A percentile compares a stretch with the other conserved stretches of the same genome.
Evolutionary conservation across 2,888 invertebrate species (phyloP).

Genomic region (Amiota communis): DNA sequence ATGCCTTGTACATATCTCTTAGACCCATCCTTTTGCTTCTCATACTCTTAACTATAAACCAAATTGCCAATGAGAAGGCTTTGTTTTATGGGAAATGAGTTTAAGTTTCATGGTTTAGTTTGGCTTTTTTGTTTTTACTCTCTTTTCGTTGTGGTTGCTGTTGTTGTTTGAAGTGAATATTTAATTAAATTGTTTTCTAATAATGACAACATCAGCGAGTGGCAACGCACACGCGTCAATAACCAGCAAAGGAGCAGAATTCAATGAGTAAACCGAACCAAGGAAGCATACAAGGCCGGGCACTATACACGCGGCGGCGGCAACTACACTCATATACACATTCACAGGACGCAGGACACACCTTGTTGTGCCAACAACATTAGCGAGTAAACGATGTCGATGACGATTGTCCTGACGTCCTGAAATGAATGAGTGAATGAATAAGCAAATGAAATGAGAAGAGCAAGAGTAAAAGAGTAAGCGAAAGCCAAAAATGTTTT

Average conservation of each 20-base stretch:
- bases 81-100: conserved; percentile 53
- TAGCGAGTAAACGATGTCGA: conserved; percentile 47
- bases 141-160: conserved; percentile 15
- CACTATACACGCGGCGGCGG: conserved; percentile 34
- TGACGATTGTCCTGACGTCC: conserved; percentile 32
- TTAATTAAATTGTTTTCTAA: conserved; percentile 72
- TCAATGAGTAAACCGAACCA: too few relatives aligned
- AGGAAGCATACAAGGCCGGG: conserved; percentile 26
- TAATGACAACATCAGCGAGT: conserved; percentile 55
- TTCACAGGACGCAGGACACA: conserved; percentile 50
- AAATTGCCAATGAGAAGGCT: conserved; percentile 37
- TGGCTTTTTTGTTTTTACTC: conserved; percentile 36
- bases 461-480: conserved; percentile 26
- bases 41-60: too few relatives aligned
- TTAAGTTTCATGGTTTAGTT: conserved; percentile 39
- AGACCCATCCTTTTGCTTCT: too few relatives aligned
- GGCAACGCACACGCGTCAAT: conserved; percentile 51
- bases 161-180: conserved; percentile 67
- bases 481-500: conserved; percentile 19
- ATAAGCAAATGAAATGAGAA: conserved; percentile 24
- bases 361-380: conserved; percentile 69
- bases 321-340: too few relatives aligned
- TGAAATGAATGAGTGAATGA: conserved; percentile 40
- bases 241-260: conserved; percentile 38
- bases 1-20: too few relatives aligned